These are phyloP conservation scores for Dendroctonus ponderosae DNA, from an alignment of 1,140 invertebrate species.

Conservation along the genomic window DNA sequence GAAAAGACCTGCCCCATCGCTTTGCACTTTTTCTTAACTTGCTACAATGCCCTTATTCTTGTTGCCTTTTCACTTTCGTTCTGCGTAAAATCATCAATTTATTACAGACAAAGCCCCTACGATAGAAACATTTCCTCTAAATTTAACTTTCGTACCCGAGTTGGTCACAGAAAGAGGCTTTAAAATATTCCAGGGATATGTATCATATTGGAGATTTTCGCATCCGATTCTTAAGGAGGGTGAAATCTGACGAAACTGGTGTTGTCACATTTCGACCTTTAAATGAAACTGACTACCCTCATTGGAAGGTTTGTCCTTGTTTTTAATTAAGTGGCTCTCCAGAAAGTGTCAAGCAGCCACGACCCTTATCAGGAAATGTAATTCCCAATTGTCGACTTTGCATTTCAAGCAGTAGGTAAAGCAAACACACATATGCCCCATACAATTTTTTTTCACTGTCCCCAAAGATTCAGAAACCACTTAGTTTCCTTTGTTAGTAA, in stretches of 20 bases:
- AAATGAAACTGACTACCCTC: neutral
- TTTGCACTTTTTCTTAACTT: conserved; percentile 3
- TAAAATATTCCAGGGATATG: conserved; percentile 7
- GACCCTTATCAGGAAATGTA: too few species aligned
- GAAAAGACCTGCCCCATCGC: neutral
- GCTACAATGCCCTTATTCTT: conserved; percentile 16
- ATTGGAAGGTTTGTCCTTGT: neutral
- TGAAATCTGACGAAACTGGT: neutral
- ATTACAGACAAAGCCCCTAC: conserved; percentile 2
- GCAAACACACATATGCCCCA: too few species aligned
- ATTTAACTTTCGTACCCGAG: conserved; percentile 5
- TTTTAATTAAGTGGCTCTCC: neutral
- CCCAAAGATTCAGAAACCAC: too few species aligned
- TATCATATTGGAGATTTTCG: neutral
- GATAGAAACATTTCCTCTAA: conserved; percentile 1
- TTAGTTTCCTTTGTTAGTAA: too few species aligned
- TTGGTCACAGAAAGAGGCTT: neutral
- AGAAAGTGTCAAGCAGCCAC: too few species aligned
- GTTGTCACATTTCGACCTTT: neutral
- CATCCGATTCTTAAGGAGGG: neutral
- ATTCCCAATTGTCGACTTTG: too few species aligned
- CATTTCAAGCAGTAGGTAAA: too few species aligned
- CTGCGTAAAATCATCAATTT: conserved; percentile 16
- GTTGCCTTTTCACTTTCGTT: conserved; percentile 17
- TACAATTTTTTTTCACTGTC: too few species aligned